Base-by-base conservation (phyloP, 1,140 invertebrate genomes). In the Heliconius hermathena region DNA sequence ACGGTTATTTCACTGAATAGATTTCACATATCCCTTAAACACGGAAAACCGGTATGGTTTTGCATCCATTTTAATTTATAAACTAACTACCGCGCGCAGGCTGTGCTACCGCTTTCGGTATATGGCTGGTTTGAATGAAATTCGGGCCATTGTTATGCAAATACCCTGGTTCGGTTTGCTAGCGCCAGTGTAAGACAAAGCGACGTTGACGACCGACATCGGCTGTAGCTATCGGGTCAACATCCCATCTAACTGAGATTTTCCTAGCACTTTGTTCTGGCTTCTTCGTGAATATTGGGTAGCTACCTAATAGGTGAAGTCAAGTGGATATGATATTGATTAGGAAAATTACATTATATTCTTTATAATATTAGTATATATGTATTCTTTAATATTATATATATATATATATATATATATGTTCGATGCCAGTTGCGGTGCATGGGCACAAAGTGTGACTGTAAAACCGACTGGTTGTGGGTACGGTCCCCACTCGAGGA, bases 71-170 rank as follows among this genome's bases (percentile, higher is more conserved):
- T 77, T 77, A 77, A 77, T 77, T 77, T 77, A 72, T 72, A 41
- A 77, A 71, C 66, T 70, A 77, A 70, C 76, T 77, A 77, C 70
- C 71, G 60, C 76, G 76, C 76, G 41, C 41, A 52, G 46, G 26
- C 66, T 79, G 70, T 71, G 71, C 72, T 26, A 74, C 29, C 73
- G 41, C 73, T 29, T 70, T 66, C 71, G 60, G 74, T 84, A 77
- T 78, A 71, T 82, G 73, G 83, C 73, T 81, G 84, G 84, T 86
- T 87, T 85, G 83, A 88, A 90, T 88, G 88, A 90, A 90, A 88
- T 91, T 89, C 85, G 83, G 80, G 82, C 86, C 85, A 94, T 93
- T 94, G 91, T 93, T 88, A 94, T 94, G 92, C 88, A 93, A 93
- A 94, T 93, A 90, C 80, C 77, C 75, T 87, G 87, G 90, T 90